Conservation (phyloP, 2,888 invertebrate genomes). For the Zootermopsis nevadensis region DNA sequence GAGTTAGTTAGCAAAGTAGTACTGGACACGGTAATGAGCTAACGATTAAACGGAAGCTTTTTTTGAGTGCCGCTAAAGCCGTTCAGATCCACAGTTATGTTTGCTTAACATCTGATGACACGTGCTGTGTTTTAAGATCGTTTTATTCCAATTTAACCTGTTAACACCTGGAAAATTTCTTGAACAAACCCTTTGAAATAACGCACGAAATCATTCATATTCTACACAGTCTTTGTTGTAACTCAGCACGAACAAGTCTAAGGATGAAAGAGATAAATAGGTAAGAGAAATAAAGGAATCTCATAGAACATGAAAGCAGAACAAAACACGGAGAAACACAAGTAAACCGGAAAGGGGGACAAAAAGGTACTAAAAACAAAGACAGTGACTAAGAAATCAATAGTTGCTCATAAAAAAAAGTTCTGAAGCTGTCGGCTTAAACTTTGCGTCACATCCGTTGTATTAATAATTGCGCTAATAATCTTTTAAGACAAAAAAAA, state of each 20-base stretch:
- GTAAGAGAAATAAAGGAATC: constrained; percentile 19
- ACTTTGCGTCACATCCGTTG: constrained; percentile 1
- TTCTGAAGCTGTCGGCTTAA: not conserved
- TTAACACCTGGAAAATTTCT: constrained; percentile 32
- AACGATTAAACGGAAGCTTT: no score
- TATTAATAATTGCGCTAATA: constrained; percentile 7
- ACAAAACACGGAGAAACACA: constrained; percentile 28
- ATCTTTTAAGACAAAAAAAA: not conserved
- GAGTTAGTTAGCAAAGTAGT: no score
- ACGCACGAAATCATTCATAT: not conserved
- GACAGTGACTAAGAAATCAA: not conserved
- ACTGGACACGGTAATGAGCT: no score
- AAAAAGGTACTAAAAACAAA: constrained; percentile 25
- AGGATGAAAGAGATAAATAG: constrained; percentile 11
- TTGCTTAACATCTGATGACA: not conserved
- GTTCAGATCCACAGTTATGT: no score
- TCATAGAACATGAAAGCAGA: constrained; percentile 15
- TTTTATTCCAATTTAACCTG: constrained; percentile 15
- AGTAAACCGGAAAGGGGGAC: constrained; percentile 31
- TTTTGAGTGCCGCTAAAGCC: no score
- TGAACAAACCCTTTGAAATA: constrained; percentile 30
- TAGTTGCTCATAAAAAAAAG: not conserved
- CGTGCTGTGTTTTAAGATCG: constrained; percentile 8
- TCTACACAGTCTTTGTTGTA: not conserved
- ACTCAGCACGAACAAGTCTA: not conserved